These are phyloP conservation scores for Acipenser ruthenus DNA, from an alignment of 2,797 vertebrate genomes.

Conservation along the genomic window DNA sequence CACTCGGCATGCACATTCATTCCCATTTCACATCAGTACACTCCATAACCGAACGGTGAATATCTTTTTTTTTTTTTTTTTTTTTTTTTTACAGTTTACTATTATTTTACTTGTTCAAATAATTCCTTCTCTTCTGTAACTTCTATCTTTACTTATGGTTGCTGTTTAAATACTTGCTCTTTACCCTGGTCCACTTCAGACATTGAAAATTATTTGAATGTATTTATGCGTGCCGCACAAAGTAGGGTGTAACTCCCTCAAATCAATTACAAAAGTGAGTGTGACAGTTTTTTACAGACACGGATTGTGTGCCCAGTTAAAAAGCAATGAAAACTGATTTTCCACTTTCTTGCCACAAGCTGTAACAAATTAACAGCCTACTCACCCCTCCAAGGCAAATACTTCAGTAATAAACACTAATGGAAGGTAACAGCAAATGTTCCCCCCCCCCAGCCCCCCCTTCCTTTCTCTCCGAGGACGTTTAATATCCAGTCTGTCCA, in stretches of 20 bases:
- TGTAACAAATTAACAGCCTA: constrained; percentile 24
- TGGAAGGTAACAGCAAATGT: constrained; percentile 36
- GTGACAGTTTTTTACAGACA: constrained; percentile 22
- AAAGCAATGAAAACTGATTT: constrained; percentile 27
- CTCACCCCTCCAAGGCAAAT: constrained; percentile 11
- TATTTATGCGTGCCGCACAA: too few relatives aligned
- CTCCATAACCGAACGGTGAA: too few relatives aligned
- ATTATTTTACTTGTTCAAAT: too few relatives aligned
- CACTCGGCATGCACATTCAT: too few relatives aligned
- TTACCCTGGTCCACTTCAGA: neutral
- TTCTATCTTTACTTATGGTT: too few relatives aligned
- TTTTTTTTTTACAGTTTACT: too few relatives aligned
- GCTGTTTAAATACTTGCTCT: too few relatives aligned
- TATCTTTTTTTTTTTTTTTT: too few relatives aligned
- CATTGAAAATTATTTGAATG: too few relatives aligned
- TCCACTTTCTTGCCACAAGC: constrained; percentile 26
- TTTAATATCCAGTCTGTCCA: too few relatives aligned
- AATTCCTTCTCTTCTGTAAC: too few relatives aligned
- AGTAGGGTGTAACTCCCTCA: neutral
- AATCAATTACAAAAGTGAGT: constrained; percentile 34
- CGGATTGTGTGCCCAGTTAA: constrained; percentile 29
- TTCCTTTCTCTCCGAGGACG: neutral
- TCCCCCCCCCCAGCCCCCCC: constrained; percentile 47
- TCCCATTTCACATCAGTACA: too few relatives aligned
- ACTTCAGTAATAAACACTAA: constrained; percentile 34